phyloP scores from a whole-genome alignment of 1,140 invertebrate genomes.

The Bombus haemorrhoidalis region DNA sequence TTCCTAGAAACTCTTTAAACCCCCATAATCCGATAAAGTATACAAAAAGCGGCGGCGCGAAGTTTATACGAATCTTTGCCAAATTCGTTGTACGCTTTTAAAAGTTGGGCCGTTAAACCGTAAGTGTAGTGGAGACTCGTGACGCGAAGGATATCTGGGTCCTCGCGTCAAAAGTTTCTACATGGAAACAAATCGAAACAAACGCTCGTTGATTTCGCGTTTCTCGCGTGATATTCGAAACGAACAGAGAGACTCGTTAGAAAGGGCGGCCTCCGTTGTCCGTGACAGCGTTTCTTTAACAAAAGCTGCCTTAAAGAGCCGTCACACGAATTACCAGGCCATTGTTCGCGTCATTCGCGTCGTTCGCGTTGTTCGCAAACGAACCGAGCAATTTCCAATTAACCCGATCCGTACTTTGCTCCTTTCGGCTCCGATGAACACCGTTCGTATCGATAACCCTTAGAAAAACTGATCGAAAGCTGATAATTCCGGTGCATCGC shows the following conservation, averaged over 20 bases:
- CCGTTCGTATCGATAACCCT: neutral
- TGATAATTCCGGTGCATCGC: neutral
- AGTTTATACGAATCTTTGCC: neutral
- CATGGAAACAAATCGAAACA: neutral
- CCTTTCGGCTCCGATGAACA: neutral
- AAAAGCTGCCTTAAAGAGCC: constrained; percentile 17
- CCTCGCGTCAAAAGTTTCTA: neutral
- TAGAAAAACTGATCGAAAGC: constrained; percentile 6
- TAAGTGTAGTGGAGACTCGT: neutral
- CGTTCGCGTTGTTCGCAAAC: neutral
- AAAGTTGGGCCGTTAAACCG: too few relatives aligned
- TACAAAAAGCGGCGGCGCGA: neutral
- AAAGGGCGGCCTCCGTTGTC: too few relatives aligned
- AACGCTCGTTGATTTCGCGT: constrained; percentile 11
- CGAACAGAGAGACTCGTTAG: neutral
- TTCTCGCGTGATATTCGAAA: neutral
- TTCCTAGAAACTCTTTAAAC: too few relatives aligned
- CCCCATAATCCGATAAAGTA: too few relatives aligned
- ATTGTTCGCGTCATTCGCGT: constrained; percentile 2
- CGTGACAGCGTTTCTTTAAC: constrained; percentile 13
- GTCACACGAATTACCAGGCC: constrained; percentile 8
- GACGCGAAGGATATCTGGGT: neutral
- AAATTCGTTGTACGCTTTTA: neutral
- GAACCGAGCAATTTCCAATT: constrained; percentile 29
- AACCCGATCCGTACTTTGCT: neutral